Evolutionary conservation across 2,797 vertebrate species (phyloP), one percentile per base, ranked within the genome.

Genomic region (Molossus alvarezi): DNA sequence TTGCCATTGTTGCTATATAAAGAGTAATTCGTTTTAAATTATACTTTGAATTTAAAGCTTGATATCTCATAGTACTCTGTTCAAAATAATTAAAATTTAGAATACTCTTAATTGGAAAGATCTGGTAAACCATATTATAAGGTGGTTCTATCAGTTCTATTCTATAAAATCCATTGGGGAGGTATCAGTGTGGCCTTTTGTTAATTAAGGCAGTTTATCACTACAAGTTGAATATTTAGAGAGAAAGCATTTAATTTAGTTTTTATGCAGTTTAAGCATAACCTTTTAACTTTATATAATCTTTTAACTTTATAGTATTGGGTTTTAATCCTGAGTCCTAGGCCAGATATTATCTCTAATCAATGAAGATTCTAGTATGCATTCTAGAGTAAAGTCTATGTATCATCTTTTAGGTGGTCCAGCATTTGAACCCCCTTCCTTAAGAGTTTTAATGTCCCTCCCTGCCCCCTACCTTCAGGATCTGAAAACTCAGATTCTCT

Each of bases 21-120:
- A 86, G 21, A 77, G 25, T 81, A 80, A 51, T 76, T 67, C 48
- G 87, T 96, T 94, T 83, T 18, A 95, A 62, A 87, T 77, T 95
- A 12, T 41, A 64, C 27, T 81, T 91, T 95, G 33, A 55, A 23
- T 95, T 96, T 89, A 88, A 95, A 95, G 87, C 29, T 90, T 96
- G 29, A 48, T 53, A 4, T 88, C 14, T 90, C 10, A 13, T 94
- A 13, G 58, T 76, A 64, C 41, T 67, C 21, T 91, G 41, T 92
- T 92, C 62, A 95, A 88, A 84, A 72, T 80, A 75, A 90, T 72
- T 93, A 57, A 95, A 51, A 92, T 90, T 88, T 83, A 71, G n/a
- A 83, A 64, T 79, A 77, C 41, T 2, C 17, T 57, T 90, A 82
- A 75, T 88, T 55, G 4, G 72, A 71, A 95, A 82, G 72, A 88